A percentile compares a stretch with the other conserved stretches of the same genome.
phyloP scores from a whole-genome alignment of 1,140 invertebrate species.

The Drosophila sechellia region DNA sequence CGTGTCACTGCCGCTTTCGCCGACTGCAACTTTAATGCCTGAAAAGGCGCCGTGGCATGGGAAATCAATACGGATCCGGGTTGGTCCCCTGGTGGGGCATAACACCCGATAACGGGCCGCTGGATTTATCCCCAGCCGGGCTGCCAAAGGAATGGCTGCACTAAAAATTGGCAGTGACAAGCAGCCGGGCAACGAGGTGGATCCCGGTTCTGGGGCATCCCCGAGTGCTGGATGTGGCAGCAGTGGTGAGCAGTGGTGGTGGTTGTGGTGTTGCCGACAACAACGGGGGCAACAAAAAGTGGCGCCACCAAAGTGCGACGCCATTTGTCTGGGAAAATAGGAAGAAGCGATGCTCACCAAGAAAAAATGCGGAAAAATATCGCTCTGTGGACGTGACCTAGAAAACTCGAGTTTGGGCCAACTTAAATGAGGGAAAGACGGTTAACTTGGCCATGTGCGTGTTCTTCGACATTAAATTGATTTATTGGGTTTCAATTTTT shows the following conservation, averaged over 20 bases:
- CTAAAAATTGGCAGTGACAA: conserved; percentile 70
- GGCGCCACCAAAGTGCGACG: conserved; percentile 74
- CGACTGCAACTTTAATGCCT: conserved; percentile 52
- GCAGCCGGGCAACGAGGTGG: conserved; percentile 27
- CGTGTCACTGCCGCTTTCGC: conserved; percentile 47
- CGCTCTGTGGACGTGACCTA: conserved; percentile 56
- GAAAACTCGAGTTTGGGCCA: conserved; percentile 48
- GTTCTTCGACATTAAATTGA: conserved; percentile 58
- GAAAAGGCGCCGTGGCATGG: conserved; percentile 26
- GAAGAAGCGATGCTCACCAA: conserved; percentile 30
- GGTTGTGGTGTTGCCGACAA: background rate
- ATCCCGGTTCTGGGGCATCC: conserved; percentile 23
- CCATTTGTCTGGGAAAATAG: conserved; percentile 75
- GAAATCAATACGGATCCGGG: conserved; percentile 59
- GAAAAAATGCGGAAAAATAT: conserved; percentile 40
- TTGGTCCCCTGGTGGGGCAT: background rate
- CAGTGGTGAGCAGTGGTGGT: conserved; percentile 8
- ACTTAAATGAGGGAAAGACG: conserved; percentile 25
- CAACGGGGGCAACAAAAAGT: conserved; percentile 22
- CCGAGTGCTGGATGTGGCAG: conserved; percentile 19
- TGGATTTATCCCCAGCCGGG: conserved; percentile 58
- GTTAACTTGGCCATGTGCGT: conserved; percentile 40
- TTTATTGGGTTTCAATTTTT: conserved; percentile 70
- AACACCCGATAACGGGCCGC: conserved; percentile 16
- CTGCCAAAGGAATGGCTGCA: conserved; percentile 55